Percentiles rank a stretch among this genome's conserved stretches.
phyloP scores from a whole-genome alignment of 2,888 invertebrate species.

The Chalcis sispes region DNA sequence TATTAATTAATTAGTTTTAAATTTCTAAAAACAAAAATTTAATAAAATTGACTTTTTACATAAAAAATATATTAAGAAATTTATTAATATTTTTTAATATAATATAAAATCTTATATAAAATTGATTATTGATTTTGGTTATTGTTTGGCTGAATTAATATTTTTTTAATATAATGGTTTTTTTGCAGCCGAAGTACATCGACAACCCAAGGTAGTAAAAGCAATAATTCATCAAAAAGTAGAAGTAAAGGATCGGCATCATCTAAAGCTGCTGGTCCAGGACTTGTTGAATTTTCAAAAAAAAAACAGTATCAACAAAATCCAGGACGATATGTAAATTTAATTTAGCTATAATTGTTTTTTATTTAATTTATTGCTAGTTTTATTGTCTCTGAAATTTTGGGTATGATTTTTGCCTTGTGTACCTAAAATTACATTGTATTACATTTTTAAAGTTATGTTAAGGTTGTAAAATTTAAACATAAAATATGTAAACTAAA shows the following conservation, averaged over 20 bases:
- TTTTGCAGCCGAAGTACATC: constrained; percentile 11
- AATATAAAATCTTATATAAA: neutral
- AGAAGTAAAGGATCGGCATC: constrained; percentile 33
- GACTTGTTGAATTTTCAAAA: constrained; percentile 68
- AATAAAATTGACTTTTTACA: neutral
- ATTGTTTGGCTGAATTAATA: neutral
- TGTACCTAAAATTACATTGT: constrained; percentile 6
- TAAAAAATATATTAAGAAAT: neutral
- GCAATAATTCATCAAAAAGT: neutral
- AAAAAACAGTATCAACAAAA: constrained; percentile 60
- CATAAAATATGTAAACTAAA: constrained; percentile 21
- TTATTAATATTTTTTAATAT: neutral
- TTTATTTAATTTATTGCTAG: constrained; percentile 4
- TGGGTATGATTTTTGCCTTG: neutral
- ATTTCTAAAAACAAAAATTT: no score
- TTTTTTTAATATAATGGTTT: constrained; percentile 8
- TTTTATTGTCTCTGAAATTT: neutral
- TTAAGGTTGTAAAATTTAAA: constrained; percentile 6
- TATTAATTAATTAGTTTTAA: no score
- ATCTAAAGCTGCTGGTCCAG: constrained; percentile 60
- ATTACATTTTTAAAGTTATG: constrained; percentile 24
- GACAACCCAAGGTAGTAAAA: constrained; percentile 4
- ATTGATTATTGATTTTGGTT: neutral
- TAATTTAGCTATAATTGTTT: constrained; percentile 22
- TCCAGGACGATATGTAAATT: constrained; percentile 48